These are phyloP conservation scores for Eublepharis macularius DNA, from an alignment of 2,113 vertebrate species.

Conservation along the genomic window DNA sequence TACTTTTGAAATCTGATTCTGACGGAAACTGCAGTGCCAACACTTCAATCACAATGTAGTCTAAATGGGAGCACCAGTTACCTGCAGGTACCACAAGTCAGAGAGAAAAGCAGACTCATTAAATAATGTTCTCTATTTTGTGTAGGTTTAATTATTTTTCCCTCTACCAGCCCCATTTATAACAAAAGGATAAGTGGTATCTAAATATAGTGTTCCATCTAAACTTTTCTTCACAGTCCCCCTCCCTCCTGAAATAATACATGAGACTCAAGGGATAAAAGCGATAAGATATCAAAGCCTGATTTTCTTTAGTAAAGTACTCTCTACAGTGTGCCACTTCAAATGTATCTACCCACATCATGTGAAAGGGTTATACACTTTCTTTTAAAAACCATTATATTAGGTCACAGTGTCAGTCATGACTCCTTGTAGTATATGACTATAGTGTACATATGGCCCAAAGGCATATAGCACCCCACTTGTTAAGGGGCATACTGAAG, in stretches of 20 bases:
- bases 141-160: background rate
- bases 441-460: background rate
- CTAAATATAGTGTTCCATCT: constrained; percentile 13
- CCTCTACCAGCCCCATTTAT: background rate
- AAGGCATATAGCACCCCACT: background rate
- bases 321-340: constrained; percentile 3
- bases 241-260: too few relatives aligned
- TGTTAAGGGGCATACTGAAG: background rate
- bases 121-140: constrained; percentile 2
- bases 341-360: background rate
- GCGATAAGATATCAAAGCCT: background rate
- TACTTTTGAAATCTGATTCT: constrained; percentile 8
- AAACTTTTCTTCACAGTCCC: background rate
- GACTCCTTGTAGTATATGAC: background rate
- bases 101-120: constrained; percentile 15
- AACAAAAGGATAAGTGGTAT: background rate
- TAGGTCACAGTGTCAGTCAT: background rate
- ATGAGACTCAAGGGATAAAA: background rate
- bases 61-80: constrained; percentile 6
- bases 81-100: background rate
- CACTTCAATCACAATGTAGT: constrained; percentile 27
- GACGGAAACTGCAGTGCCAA: background rate
- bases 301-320: constrained; percentile 17
- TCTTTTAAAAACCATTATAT: background rate
- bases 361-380: background rate